Evolutionary conservation across 2,113 vertebrate species (phyloP), one percentile per base, ranked within the genome.

Genomic region (Jaculus jaculus): DNA sequence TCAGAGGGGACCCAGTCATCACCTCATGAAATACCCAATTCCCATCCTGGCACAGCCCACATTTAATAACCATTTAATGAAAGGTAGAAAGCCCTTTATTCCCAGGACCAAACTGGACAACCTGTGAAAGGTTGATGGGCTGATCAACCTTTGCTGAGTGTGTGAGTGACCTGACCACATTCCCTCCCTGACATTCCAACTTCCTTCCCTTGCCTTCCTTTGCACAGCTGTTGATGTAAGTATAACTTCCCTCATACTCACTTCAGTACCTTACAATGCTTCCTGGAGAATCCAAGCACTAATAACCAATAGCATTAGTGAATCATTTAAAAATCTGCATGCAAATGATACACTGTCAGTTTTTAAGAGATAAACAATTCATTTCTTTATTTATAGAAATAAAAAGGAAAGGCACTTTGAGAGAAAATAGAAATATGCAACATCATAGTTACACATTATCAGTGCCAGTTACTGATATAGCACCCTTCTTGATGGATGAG

Each of bases 391-490:
- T 88, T 90, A 61, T 61, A 71, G 9, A 87, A 7, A 26, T 85
- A 75, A 82, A 61, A 91, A 58, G 77, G 20, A 82, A 68, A 79
- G 74, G 10, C 4, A 4, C 24, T 24, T 88, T 75, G 23, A 21
- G 16, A 65, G 72, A 80, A 85, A 11, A 32, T 68, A 61, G 47
- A 85, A 89, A 66, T 74, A 65, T 3, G 30, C 18, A 87, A 28
- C 30, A 16, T 72, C 17, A 16, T 58, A 6, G 28, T 24, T 42
- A 15, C 15, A 16, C 15, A 77, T 80, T 39, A 84, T 4, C 4
- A 39, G 39, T 16, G 13, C 28, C 26, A 18, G 37, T 17, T 28
- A 15, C 10, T 3, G 0, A 4, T 42, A 37, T 0, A 32, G 65
- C 2, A 10, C 47, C 42, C 84, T 60, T 37, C 58, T 58, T 47